Evolutionary conservation across 2,113 vertebrate species (phyloP).

Genomic region (Sus scrofa): DNA sequence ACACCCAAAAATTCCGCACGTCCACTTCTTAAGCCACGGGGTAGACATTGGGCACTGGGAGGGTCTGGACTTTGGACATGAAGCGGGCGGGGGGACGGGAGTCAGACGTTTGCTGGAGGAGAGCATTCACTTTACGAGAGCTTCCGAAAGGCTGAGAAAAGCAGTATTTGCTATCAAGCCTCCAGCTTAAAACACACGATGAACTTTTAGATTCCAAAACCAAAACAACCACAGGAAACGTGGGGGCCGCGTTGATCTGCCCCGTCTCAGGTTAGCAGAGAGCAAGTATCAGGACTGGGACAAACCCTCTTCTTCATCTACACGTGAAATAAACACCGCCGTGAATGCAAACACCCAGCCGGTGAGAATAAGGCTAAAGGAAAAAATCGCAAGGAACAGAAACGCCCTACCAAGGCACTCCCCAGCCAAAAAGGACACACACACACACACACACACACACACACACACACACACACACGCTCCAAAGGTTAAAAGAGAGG

Average conservation of each 20-base stretch:
- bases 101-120: not conserved
- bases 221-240: not conserved
- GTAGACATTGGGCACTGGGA: not conserved
- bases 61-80: not conserved
- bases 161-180: not conserved
- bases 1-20: not conserved
- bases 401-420: not conserved
- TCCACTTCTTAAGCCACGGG: not conserved
- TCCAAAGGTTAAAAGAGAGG: not conserved
- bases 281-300: not conserved
- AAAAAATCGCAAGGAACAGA: not conserved
- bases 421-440: not conserved
- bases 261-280: not conserved
- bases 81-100: not conserved
- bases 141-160: not conserved
- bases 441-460: not conserved
- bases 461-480: not conserved
- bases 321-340: not conserved
- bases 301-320: not conserved
- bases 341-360: not conserved
- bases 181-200: not conserved
- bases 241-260: not conserved
- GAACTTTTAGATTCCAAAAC: not conserved
- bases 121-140: not conserved
- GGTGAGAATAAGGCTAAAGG: not conserved